Base-by-base conservation (phyloP, 2,113 vertebrate species). In the Labeo catla region DNA sequence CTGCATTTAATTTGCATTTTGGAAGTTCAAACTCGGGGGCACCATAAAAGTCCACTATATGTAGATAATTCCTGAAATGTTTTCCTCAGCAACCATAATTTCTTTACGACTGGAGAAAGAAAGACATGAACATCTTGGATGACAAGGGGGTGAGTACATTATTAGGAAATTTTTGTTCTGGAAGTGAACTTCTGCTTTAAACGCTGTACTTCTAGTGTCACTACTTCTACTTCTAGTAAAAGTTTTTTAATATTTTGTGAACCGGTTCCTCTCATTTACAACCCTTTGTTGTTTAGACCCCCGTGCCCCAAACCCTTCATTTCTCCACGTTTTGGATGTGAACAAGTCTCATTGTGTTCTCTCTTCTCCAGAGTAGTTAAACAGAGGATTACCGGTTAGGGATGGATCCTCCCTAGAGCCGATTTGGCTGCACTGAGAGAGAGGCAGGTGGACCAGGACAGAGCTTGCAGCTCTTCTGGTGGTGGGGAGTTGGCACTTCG, bases 221-320 rank as follows among this genome's bases (percentile, higher is more conserved):
- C 28, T 28, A 28, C 28, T 28, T 28, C 28, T 28, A 28, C 28
- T 28, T 28, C 28, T 28, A 28, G 28, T 28, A 28, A 21, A 57
- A 19, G 16, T 21, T 16, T n/a, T 59, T 59, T 7, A 59, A n/a
- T 21, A 8, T 59, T n/a, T 19, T 59, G 57, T 59, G 19, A n/a
- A 3, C 57, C 94, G 92, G 86, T 95, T 92, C 87, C 93, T 93
- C 28, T 68, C 2, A 68, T 68, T 68, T 70, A 9, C 34, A 70
- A 43, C 66, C 66, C 15, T 70, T 36, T 43, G 36, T 70, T 43
- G 9, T 70, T 19, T 70, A 39, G 34, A 7, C 7, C 15, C 1
- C 6, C 8, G 39, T 39, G 10, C 9, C 70, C 19, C 9, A 2
- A 21, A 73, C 39, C 9, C 2, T 74, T 23, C 0, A n/a, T 74